Percentiles rank a stretch among this genome's conserved stretches.
These are phyloP conservation scores for Mechanitis mazaeus DNA, from an alignment of 2,888 invertebrate species.

Conservation along the genomic window DNA sequence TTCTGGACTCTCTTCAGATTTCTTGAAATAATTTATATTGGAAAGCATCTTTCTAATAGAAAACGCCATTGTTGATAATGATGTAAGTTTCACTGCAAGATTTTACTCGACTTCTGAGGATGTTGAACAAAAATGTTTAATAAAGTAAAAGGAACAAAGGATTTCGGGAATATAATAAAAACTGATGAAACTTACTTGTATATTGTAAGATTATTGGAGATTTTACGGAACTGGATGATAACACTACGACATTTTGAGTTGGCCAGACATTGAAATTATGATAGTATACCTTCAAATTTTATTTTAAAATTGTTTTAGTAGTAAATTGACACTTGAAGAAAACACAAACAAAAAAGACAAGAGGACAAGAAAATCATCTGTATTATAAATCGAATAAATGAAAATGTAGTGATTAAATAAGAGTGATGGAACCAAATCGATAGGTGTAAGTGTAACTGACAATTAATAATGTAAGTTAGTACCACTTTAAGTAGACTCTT, in stretches of 20 bases:
- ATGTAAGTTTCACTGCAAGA: not conserved
- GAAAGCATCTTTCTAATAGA: conserved; percentile 65
- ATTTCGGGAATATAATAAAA: not conserved
- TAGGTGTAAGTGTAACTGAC: too few relatives aligned
- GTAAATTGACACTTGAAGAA: not conserved
- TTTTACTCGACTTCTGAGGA: not conserved
- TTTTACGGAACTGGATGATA: not conserved
- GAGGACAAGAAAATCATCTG: conserved; percentile 8
- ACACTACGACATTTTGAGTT: conserved; percentile 9
- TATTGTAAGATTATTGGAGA: not conserved
- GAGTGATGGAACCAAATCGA: too few relatives aligned
- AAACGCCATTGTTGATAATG: conserved; percentile 54
- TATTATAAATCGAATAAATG: conserved; percentile 10
- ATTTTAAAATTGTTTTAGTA: not conserved
- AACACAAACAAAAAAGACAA: not conserved
- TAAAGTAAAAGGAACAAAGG: not conserved
- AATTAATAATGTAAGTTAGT: too few relatives aligned
- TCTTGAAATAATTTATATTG: conserved; percentile 65
- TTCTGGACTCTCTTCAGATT: conserved; percentile 42
- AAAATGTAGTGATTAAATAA: conserved; percentile 1
- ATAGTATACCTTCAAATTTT: conserved; percentile 14
- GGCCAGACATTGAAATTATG: conserved; percentile 5
- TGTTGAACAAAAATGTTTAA: not conserved
- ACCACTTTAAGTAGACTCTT: conserved; percentile 4
- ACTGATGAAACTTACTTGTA: not conserved